phyloP scores from a whole-genome alignment of 2,888 invertebrate species.

The Mamestra brassicae region DNA sequence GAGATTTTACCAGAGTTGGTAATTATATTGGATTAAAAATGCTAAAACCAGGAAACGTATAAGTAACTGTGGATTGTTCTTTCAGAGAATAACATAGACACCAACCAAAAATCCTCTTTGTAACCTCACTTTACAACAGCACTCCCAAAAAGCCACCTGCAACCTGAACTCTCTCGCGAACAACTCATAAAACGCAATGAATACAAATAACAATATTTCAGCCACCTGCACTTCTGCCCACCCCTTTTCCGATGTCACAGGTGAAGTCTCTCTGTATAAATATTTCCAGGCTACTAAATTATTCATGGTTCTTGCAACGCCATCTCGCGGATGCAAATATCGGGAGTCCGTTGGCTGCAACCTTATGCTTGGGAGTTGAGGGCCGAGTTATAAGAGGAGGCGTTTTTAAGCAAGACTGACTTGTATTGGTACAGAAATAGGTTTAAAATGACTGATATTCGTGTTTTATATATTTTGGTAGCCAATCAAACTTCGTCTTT shows the following conservation, averaged over 20 bases:
- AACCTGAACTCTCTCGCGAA: not conserved
- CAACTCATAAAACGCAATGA: slow-evolving; percentile 18
- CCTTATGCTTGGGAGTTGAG: slow-evolving; percentile 37
- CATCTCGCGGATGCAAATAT: slow-evolving; percentile 69
- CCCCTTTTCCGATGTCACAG: slow-evolving; percentile 38
- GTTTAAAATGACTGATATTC: no score
- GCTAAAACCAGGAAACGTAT: no score
- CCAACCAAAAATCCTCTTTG: no score
- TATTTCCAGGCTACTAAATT: slow-evolving; percentile 62
- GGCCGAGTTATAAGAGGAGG: slow-evolving; percentile 5
- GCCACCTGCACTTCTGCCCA: slow-evolving; percentile 36
- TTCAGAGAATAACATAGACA: no score
- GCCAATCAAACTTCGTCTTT: no score
- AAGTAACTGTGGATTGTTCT: no score
- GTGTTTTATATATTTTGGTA: no score
- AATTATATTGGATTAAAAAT: no score
- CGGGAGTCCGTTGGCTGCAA: slow-evolving; percentile 63
- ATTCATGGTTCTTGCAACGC: slow-evolving; percentile 63
- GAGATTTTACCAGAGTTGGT: no score
- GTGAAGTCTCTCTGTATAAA: slow-evolving; percentile 63
- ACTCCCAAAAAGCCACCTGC: not conserved
- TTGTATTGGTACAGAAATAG: no score
- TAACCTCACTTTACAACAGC: not conserved
- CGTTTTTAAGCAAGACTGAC: not conserved
- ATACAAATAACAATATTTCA: slow-evolving; percentile 41